Evolutionary conservation across 2,113 vertebrate species (phyloP), one percentile per base, ranked within the genome.

Genomic region (Parotia lawesii): DNA sequence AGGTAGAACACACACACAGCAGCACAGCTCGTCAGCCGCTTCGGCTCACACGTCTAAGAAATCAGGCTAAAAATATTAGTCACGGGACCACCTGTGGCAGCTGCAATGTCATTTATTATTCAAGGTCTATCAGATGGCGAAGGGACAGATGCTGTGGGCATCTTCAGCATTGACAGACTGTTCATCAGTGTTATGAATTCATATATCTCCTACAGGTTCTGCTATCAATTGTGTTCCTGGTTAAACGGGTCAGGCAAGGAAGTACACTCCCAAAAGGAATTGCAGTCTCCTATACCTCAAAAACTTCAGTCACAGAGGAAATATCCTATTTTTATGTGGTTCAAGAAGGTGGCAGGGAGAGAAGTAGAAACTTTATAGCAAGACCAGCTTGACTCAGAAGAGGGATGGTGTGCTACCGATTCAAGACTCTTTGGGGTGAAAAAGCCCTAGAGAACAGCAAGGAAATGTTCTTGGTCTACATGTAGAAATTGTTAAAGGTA

Each of bases 91-190:
- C 67, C 72, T 62, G 62, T 77, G 79, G 58, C 54, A 76, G 29
- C 53, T 71, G 58, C 64, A 83, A 83, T 86, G 85, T 37, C 58
- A 70, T 47, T 71, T 74, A 70, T 79, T 93, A 77, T 85, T 87
- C 64, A 80, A 85, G 58, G 58, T 88, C 67, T 90, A 61, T 76
- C 56, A 62, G 54, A 73, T 23, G 27, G 62, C 2, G 21, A 85
- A 66, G 29, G 42, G 67, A 83, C 58, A 88, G 54, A 76, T 80
- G 67, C 58, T 95, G 38, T 70, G 64, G 65, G 64, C 87, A 88
- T 70, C 54, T 91, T 89, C 42, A 95, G 47, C 58, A 62, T 7
- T 80, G 83, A 66, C 48, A 88, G 58, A 60, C 48, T 69, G 69
- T 58, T 94, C 85, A 82, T 89, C 62, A 72, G 25, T 40, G 13